Percentiles rank a stretch among this genome's conserved stretches.
These are phyloP conservation scores for Cyphomyrus plagiostoma DNA, from an alignment of 2,113 vertebrate species.

Conservation along the genomic window DNA sequence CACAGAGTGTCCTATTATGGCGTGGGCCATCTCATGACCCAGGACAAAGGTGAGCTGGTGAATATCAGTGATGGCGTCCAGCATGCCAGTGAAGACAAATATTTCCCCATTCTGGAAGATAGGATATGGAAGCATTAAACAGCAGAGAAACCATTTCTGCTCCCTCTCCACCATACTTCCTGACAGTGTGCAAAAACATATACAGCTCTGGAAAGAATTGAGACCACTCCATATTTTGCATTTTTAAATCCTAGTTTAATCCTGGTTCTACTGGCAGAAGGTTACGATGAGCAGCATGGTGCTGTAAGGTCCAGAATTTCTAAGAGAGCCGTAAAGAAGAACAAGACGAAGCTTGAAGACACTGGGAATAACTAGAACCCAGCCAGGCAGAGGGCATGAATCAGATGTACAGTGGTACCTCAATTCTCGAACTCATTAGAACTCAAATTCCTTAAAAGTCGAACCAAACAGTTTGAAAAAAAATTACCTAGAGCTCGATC, in stretches of 20 bases:
- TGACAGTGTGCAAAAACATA: not conserved
- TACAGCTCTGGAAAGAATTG: not conserved
- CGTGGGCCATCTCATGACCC: conserved; percentile 91
- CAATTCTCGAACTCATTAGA: no score
- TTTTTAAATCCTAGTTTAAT: not conserved
- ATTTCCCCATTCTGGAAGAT: conserved; percentile 77
- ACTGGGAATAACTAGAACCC: not conserved
- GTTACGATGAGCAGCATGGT: not conserved
- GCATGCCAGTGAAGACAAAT: conserved; percentile 90
- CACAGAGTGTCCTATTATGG: conserved; percentile 81
- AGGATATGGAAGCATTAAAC: not conserved
- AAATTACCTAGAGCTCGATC: no score
- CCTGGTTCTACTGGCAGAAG: not conserved
- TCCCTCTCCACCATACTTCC: not conserved
- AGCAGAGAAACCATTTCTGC: not conserved
- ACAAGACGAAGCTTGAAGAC: not conserved
- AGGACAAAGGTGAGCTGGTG: conserved; percentile 84
- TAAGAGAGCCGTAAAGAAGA: not conserved
- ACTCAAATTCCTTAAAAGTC: no score
- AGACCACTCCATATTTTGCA: not conserved
- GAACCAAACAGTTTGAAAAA: no score
- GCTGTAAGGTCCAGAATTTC: not conserved
- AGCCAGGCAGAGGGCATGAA: not conserved
- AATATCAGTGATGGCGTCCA: conserved; percentile 68
- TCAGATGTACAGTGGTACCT: not conserved